Base-by-base conservation (phyloP, 2,797 vertebrate species). In the Gymnoscopelus braueri region DNA sequence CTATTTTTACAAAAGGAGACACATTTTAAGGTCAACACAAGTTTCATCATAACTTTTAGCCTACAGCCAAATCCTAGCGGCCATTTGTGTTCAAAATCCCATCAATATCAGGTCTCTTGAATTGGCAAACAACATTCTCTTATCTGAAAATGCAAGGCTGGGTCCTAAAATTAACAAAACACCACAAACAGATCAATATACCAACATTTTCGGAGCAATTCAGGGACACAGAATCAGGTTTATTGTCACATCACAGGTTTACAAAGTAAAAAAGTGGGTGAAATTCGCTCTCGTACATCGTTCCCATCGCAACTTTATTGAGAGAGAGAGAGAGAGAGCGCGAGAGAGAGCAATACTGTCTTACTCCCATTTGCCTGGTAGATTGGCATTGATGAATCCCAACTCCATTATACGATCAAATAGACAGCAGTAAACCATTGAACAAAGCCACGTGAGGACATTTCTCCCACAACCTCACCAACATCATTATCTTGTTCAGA, bases 371-470 rank as follows among this genome's bases (percentile, higher is more conserved):
- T 87, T 91, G 91, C 88, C 85, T 75, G 47, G 75, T 77, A 85
- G 77, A 80, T 85, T 90, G 89, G 88, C 89, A 88, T 85, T 84
- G 72, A 75, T 77, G 82, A 87, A 83, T 70, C 81, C 83, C 75
- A 80, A 69, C 82, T 81, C 66, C 56, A 84, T 92, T 89, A 90
- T 89, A 86, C 85, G 89, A 86, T 89, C 87, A 88, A 83, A 84
- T 77, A 82, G 79, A 63, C 48, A 63, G 54, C 49, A 58, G 26
- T 50, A 50, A 60, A 60, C 59, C 84, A 78, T 74, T 71, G 78
- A 72, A 73, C 82, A 66, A 84, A 79, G 85, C 76, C 85, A 83
- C 74, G 68, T 72, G 81, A 90, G 89, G 86, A 90, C 85, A 89
- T 60, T 51, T 74, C 70, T 77, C 67, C 26, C 73, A 82, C 84